Percentiles rank a stretch among this genome's conserved stretches.
Conservation (phyloP, 2,797 vertebrate species). For the Urosaurus nigricauda region DNA sequence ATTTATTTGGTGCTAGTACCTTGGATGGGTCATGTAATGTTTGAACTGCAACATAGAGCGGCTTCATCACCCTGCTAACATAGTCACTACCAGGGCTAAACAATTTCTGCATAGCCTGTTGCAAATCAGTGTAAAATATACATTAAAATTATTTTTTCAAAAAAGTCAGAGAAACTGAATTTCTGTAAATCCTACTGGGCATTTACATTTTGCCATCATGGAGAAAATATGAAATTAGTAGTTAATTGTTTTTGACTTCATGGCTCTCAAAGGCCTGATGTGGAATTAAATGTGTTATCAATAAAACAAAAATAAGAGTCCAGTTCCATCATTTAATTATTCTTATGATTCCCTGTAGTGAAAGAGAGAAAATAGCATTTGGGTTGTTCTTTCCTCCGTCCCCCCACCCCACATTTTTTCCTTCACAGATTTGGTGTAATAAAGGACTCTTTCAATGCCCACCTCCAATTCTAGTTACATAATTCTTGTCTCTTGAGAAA, state of each 20-base stretch:
- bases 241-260: constrained; percentile 73
- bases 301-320: constrained; percentile 73
- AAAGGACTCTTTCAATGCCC: constrained; percentile 43
- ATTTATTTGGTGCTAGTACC: no score
- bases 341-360: constrained; percentile 66
- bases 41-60: no score
- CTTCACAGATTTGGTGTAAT: constrained; percentile 71
- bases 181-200: not conserved
- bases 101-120: not conserved
- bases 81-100: not conserved
- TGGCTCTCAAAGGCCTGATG: constrained; percentile 72
- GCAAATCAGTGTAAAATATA: not conserved
- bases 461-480: constrained; percentile 43
- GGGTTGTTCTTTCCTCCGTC: constrained; percentile 46
- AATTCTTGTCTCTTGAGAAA: constrained; percentile 46
- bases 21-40: no score
- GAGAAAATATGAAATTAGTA: constrained; percentile 72
- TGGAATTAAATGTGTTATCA: constrained; percentile 75
- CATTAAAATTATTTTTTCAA: not conserved
- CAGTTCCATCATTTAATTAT: constrained; percentile 79
- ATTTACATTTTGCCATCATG: not conserved
- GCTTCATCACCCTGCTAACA: not conserved
- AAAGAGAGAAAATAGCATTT: constrained; percentile 55
- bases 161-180: not conserved
- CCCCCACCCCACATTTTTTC: not conserved